Evolutionary conservation across 2,797 vertebrate genomes (phyloP).

Genomic region (Trachurus trachurus): DNA sequence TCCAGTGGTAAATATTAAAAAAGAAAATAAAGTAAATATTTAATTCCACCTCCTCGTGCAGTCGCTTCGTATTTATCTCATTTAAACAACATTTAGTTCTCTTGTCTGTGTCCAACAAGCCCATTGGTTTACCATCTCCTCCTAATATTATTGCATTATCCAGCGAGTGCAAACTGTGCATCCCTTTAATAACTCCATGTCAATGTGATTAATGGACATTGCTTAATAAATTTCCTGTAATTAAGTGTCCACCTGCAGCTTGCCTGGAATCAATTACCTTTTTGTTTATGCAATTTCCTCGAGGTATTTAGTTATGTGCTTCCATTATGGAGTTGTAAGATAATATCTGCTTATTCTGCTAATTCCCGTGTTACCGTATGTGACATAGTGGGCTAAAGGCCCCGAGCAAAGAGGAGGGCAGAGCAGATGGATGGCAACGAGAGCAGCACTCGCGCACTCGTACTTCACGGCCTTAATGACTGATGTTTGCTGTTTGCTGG

Average conservation of each 20-base stretch:
- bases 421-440: constrained; percentile 59
- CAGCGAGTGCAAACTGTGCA: constrained; percentile 87
- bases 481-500: constrained; percentile 38
- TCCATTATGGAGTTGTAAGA: constrained; percentile 79
- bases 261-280: constrained; percentile 97
- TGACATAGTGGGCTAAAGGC: constrained; percentile 58
- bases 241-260: constrained; percentile 96
- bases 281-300: constrained; percentile 94
- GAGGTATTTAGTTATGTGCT: constrained; percentile 78
- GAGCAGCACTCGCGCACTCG: constrained; percentile 11
- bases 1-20: constrained; percentile 16
- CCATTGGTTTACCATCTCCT: constrained; percentile 48
- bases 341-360: constrained; percentile 79
- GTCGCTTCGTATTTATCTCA: constrained; percentile 68
- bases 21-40: constrained; percentile 25
- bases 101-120: constrained; percentile 45
- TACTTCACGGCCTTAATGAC: constrained; percentile 28
- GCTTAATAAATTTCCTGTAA: constrained; percentile 97
- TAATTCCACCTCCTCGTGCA: constrained; percentile 27
- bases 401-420: constrained; percentile 34
- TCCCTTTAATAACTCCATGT: constrained; percentile 90
- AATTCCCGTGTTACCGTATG: constrained; percentile 68
- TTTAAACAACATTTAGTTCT: constrained; percentile 56
- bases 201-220: constrained; percentile 95
- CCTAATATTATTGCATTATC: constrained; percentile 66